These are phyloP conservation scores for Drosophila kanapiae DNA, from an alignment of 1,140 invertebrate genomes.

Conservation along the genomic window DNA sequence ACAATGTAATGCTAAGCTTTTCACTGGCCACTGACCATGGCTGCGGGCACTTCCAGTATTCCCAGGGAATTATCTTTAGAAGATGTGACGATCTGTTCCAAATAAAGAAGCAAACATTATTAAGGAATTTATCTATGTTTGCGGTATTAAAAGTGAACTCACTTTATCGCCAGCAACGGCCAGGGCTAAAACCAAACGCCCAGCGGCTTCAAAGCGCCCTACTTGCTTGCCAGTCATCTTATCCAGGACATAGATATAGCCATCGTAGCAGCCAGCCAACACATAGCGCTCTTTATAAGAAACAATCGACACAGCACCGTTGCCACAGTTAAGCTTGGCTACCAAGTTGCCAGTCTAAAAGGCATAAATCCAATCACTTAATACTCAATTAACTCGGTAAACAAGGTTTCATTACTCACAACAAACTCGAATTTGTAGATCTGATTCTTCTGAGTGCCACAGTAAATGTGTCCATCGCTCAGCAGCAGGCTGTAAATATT, in stretches of 20 bases:
- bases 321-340: slow-evolving; percentile 87
- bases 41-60: slow-evolving; percentile 66
- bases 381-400: not conserved
- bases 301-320: slow-evolving; percentile 89
- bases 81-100: slow-evolving; percentile 70
- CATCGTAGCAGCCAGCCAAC: slow-evolving; percentile 90
- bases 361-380: slow-evolving; percentile 3
- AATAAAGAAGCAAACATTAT: not conserved
- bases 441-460: slow-evolving; percentile 89
- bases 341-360: slow-evolving; percentile 87
- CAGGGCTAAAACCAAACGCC: slow-evolving; percentile 89
- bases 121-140: too few relatives aligned
- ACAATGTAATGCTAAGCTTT: not conserved
- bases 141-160: slow-evolving; percentile 25
- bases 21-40: slow-evolving; percentile 35
- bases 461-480: slow-evolving; percentile 88
- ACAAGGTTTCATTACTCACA: slow-evolving; percentile 81
- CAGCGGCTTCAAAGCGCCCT: slow-evolving; percentile 88
- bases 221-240: slow-evolving; percentile 77
- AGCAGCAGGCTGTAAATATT: slow-evolving; percentile 89
- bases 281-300: slow-evolving; percentile 86
- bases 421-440: slow-evolving; percentile 89
- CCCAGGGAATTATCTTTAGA: slow-evolving; percentile 75
- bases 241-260: slow-evolving; percentile 89
- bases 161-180: slow-evolving; percentile 88